Evolutionary conservation across 2,113 vertebrate genomes (phyloP), one percentile per base, ranked within the genome.

Genomic region (Eira barbara): DNA sequence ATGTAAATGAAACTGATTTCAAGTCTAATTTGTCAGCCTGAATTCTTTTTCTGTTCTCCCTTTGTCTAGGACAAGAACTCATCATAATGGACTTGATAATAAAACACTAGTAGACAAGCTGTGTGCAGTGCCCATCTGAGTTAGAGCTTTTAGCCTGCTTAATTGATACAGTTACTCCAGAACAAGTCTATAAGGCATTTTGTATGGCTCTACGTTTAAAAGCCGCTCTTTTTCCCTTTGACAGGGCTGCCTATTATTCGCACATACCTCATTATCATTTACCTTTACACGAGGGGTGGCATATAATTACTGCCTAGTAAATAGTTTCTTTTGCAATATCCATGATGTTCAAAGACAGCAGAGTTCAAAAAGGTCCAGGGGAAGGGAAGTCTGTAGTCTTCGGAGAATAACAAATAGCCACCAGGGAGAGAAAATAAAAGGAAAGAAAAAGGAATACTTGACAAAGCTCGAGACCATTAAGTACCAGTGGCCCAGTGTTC

Each of bases 1-100:
- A 99, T 99, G 99, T 99, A 99, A 99, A 99, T 99, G 98, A 99
- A 99, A 98, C 99, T 99, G 97, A 99, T 99, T 99, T 99, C 98
- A 98, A 99, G 99, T 99, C 98, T 99, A 99, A 99, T 99, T 99
- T 99, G 99, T 99, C 99, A 99, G 99, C 98, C 98, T 98, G 99
- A 98, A 99, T 99, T 99, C 98, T 99, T 99, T 99, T 99, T 99
- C 99, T 99, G 98, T 98, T 98, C 98, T 99, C 98, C 98, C 98
- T 99, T 99, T 99, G 98, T 98, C 97, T 98, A 98, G 98, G 98
- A 99, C 98, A 99, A 99, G 98, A 98, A 98, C 97, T 98, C 98
- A 98, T 99, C 98, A 98, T 99, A 99, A 99, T 98, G 98, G 98
- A 98, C 98, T 98, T 97, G 98, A 98, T 99, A 98, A 99, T 99